These are phyloP conservation scores for Psittacula derbiana DNA, from an alignment of 2,797 vertebrate species.

Conservation along the genomic window DNA sequence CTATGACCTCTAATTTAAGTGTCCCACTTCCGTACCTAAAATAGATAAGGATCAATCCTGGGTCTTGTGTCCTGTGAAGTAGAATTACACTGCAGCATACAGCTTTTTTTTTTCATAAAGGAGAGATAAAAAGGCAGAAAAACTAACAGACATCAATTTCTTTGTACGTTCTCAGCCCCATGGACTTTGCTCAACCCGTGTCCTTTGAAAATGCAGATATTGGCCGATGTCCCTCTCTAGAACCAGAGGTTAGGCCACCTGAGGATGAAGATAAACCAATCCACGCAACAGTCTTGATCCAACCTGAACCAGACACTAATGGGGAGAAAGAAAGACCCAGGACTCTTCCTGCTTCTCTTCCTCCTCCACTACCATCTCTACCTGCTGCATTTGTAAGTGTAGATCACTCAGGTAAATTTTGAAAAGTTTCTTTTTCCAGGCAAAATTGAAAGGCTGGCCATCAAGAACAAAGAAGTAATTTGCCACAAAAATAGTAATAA, in stretches of 20 bases:
- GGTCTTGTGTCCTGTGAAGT: neutral
- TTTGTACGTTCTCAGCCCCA: slow-evolving; percentile 80
- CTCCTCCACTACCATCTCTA: slow-evolving; percentile 1
- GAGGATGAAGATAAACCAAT: slow-evolving; percentile 62
- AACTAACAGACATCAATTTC: neutral
- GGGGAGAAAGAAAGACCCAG: slow-evolving; percentile 22
- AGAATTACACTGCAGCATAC: neutral
- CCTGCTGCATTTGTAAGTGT: slow-evolving; percentile 67
- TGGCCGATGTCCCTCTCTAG: slow-evolving; percentile 83
- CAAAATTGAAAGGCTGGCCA: neutral
- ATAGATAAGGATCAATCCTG: neutral
- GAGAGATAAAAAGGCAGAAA: neutral
- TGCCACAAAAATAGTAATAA: neutral
- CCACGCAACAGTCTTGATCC: slow-evolving; percentile 39
- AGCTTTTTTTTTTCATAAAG: neutral
- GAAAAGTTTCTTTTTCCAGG: neutral
- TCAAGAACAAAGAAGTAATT: neutral
- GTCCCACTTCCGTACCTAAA: neutral
- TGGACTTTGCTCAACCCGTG: slow-evolving; percentile 89
- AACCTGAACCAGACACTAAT: slow-evolving; percentile 26
- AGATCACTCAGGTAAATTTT: neutral
- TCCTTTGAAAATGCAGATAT: slow-evolving; percentile 96
- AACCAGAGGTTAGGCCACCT: slow-evolving; percentile 62
- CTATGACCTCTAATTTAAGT: neutral
- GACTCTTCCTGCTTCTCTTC: neutral